Evolutionary conservation across 2,888 invertebrate genomes (phyloP), one percentile per base, ranked within the genome.

Genomic region (Plusia festucae): DNA sequence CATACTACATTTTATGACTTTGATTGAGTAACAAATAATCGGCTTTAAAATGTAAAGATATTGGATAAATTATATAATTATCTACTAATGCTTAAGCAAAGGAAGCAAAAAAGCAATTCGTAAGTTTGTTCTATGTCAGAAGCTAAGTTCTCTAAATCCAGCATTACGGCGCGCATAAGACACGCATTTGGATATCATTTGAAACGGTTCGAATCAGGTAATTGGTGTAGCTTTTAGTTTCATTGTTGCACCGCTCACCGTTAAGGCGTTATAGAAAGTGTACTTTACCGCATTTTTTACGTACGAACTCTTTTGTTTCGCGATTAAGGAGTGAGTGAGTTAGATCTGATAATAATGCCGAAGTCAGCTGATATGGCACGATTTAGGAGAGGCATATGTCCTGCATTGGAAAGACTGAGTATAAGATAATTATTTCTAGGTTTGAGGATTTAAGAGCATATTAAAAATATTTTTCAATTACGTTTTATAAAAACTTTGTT

Each of bases 231-330:
- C 77, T 76, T 78, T 76, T 79, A 73, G 74, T 84, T 84, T 83
- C 76, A 79, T 82, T 77, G 75, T 79, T 75, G 77, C 76, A 70
- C 73, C 70, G 78, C 68, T 81, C 61, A 76, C 75, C 57, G 63
- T 71, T 58, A 78, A 79, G 79, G 66, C 75, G 76, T 58, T 74
- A 78, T 87, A 89, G 89, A 89, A 88, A 89, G 88, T 85, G 81
- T 84, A 81, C 76, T 82, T 81, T 74, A 70, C 65, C 64, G 71
- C 59, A 71, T 81, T 76, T 30, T 78, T 63, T 70, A 66, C 58
- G 63, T 65, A 74, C 58, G 40, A 55, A 16, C 51, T 13, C 54
- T 60, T 67, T 72, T 74, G 64, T 73, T 70, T 76, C 64, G 61
- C 63, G 54, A 58, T 68, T 57, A 24, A 16, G n/a, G n/a, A 24